phyloP scores from a whole-genome alignment of 2,113 vertebrate species.

The Myotis davidii region DNA sequence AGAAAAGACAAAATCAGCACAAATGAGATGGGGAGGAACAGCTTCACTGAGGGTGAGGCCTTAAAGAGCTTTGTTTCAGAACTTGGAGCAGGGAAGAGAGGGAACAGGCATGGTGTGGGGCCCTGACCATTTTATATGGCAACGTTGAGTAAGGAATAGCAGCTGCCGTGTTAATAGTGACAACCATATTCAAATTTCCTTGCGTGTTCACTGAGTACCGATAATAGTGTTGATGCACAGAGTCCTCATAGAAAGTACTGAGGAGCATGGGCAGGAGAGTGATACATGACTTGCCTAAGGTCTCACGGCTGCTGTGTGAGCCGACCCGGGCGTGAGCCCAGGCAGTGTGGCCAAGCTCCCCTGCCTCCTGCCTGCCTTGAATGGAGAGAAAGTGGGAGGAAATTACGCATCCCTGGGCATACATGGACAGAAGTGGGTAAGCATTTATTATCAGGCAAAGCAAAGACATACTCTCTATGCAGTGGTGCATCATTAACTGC shows the following conservation, averaged over 20 bases:
- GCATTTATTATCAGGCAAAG: neutral
- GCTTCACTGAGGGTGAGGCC: accelerated
- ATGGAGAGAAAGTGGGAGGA: neutral
- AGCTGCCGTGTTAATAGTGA: neutral
- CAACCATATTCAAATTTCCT: neutral
- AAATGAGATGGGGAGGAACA: neutral
- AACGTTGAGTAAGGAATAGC: accelerated
- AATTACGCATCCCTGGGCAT: neutral
- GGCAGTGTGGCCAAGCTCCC: neutral
- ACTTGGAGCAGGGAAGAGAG: no score
- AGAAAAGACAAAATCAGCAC: neutral
- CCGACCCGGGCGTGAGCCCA: neutral
- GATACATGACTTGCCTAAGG: neutral
- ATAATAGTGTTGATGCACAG: neutral
- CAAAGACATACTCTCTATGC: neutral
- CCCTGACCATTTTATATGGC: neutral
- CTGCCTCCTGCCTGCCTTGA: neutral
- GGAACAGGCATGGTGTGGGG: no score
- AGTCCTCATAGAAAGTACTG: neutral
- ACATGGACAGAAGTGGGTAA: neutral
- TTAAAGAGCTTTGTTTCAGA: neutral
- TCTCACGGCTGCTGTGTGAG: neutral
- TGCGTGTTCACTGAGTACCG: accelerated
- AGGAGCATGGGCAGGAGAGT: neutral
- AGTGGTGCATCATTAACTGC: neutral